A percentile compares a stretch with the other conserved stretches of the same genome.
Conservation (phyloP, 2,888 invertebrate genomes). For the Ganaspis brasiliensis region DNA sequence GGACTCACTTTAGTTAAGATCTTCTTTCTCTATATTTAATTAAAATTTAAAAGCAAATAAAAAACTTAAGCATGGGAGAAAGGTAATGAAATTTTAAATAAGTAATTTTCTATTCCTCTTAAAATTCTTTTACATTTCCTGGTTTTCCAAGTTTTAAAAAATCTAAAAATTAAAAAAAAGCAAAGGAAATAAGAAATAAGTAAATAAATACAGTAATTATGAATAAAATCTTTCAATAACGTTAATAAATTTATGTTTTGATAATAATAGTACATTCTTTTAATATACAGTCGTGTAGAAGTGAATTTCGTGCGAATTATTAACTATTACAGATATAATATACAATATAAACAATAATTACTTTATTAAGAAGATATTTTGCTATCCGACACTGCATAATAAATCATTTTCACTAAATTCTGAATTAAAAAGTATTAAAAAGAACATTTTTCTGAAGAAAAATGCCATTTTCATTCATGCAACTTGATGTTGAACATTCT, state of each 20-base stretch:
- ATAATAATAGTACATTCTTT: neutral
- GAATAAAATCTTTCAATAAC: neutral
- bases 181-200: neutral
- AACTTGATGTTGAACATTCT: slow-evolving; percentile 1
- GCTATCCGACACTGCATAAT: slow-evolving; percentile 6
- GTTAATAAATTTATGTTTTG: slow-evolving; percentile 10
- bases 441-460: slow-evolving; percentile 9
- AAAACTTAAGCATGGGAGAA: no score
- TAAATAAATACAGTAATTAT: neutral
- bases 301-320: neutral
- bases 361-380: neutral
- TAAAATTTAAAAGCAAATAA: no score
- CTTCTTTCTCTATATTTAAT: no score
- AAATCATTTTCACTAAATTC: slow-evolving; percentile 18
- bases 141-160: no score
- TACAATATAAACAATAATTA: neutral
- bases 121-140: no score
- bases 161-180: neutral
- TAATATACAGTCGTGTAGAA: slow-evolving; percentile 3
- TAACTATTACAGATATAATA: slow-evolving; percentile 11
- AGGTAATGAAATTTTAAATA: no score
- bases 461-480: slow-evolving; percentile 16
- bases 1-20: no score
- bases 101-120: no score
- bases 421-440: slow-evolving; percentile 18